Base-by-base conservation (phyloP, 2,888 invertebrate species). In the Eurytoma californica region DNA sequence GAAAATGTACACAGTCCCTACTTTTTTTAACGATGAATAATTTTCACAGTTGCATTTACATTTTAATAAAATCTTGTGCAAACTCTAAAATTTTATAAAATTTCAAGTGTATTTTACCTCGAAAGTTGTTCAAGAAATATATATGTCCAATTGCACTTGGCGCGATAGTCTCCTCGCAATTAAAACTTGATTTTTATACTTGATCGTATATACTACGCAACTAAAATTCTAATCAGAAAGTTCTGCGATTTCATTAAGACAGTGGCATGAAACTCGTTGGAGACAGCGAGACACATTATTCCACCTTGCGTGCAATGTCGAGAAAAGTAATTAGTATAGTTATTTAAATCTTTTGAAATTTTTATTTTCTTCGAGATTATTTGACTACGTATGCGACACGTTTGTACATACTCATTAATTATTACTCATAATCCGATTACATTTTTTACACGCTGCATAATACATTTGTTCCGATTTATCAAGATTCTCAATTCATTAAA, bases 171-270 rank as follows among this genome's bases (percentile, higher is more conserved):
- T 13, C 60, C 60, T 60, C 28, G 24, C 13, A 39, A 61, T 61
- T 30, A 30, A 30, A 12, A 61, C 5, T 61, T 61, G n/a, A 13
- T 20, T 9, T 61, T 61, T 24, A 24, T 24, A 24, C 24, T 24
- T 16, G 61, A 7, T 61, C 30, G n/a, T 30, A 30, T 30, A n/a
- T 4, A 20, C 61, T 9, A 2, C 7, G n/a, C 30, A n/a, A 61
- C 14, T 16, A 39, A 39, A 39, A 39, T 30, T 30, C 16, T 39
- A n/a, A 61, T 30, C 57, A 58, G 16, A 61, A 61, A 61, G 16
- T 61, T 61, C 16, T 30, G 61, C 24, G 61, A 39, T 61, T 61
- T 61, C 61, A 61, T 61, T 61, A 61, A 61, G 61, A 61, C 24
- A 30, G 61, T 16, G 39, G n/a, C 30, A n/a, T n/a, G 30, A 61